Evolutionary conservation across 2,113 vertebrate genomes (phyloP), one percentile per base, ranked within the genome.

Genomic region (Isurus oxyrinchus): DNA sequence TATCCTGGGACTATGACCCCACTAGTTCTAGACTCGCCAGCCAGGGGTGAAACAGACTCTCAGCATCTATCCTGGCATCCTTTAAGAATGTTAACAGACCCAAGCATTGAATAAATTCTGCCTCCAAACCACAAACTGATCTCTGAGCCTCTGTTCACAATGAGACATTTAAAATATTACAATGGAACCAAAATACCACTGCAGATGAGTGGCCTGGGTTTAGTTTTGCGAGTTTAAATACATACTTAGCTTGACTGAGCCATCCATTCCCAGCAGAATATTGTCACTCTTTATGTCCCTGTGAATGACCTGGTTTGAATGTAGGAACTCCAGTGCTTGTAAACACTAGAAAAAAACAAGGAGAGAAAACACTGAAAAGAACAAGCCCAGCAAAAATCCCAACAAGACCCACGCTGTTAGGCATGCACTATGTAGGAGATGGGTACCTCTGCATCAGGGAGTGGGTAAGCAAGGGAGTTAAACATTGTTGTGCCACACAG

Each of bases 231-330:
- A 61, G 55, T 94, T 94, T 84, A 44, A 44, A 27, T 5, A 97
- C 99, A 96, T 97, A 99, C 99, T 99, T 97, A 99, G 98, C 97
- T 99, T 99, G 97, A 99, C 99, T 13, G 99, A 99, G 96, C 99
- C 99, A 96, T 99, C 99, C 99, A 99, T 99, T 96, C 99, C 99
- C 97, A 99, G 98, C 90, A 99, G 98, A 97, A 99, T 99, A 97
- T 99, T 99, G 98, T 99, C 99, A 35, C 99, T 99, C 98, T 99
- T 99, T 98, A 99, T 99, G 97, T 99, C 99, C 97, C 99, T 98
- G 98, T 99, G 99, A 97, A 99, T 99, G 97, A 99, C 99, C 97
- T 99, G 99, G 98, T 98, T 99, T 0, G 98, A 99, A 97, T 99
- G 99, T 57, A 99, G 99, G 97, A 99, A 99, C 97, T 99, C 99